Evolutionary conservation across 2,113 vertebrate species (phyloP).

Genomic region (Hirundichthys speculiger): DNA sequence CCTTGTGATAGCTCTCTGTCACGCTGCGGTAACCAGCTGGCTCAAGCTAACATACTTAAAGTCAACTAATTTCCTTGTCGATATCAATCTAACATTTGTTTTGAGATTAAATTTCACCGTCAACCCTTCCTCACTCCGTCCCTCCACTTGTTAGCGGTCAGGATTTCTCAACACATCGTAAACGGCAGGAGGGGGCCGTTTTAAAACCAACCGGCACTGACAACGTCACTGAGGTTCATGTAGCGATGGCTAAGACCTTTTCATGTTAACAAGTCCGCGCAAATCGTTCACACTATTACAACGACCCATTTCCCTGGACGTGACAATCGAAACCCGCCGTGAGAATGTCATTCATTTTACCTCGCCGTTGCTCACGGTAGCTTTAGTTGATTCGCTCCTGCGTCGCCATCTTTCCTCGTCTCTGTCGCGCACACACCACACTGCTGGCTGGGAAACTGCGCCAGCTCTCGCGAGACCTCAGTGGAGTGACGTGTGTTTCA

Average conservation of each 20-base stretch:
- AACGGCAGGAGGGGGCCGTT: slow-evolving; percentile 57
- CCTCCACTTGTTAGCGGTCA: background rate
- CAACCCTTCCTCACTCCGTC: background rate
- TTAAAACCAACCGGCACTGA: slow-evolving; percentile 73
- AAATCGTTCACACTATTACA: background rate
- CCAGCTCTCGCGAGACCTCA: slow-evolving; percentile 70
- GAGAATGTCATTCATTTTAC: slow-evolving; percentile 73
- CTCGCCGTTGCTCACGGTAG: slow-evolving; percentile 81
- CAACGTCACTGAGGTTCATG: slow-evolving; percentile 64
- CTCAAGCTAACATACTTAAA: background rate
- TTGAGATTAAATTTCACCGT: background rate
- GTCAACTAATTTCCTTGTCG: background rate
- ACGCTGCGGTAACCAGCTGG: slow-evolving; percentile 26
- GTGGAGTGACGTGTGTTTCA: slow-evolving; percentile 14
- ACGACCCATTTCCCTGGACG: fast-evolving
- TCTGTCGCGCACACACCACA: slow-evolving; percentile 74
- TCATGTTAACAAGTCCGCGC: background rate
- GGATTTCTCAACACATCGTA: slow-evolving; percentile 31
- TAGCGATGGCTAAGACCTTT: slow-evolving; percentile 17
- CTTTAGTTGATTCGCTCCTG: slow-evolving; percentile 76
- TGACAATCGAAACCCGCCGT: background rate
- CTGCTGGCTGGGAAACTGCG: slow-evolving; percentile 57
- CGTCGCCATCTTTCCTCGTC: slow-evolving; percentile 85
- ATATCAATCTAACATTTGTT: background rate
- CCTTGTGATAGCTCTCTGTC: slow-evolving; percentile 57